Percentiles rank a stretch among this genome's conserved stretches.
These are phyloP conservation scores for Microplitis mediator DNA, from an alignment of 1,140 invertebrate genomes.

Conservation along the genomic window DNA sequence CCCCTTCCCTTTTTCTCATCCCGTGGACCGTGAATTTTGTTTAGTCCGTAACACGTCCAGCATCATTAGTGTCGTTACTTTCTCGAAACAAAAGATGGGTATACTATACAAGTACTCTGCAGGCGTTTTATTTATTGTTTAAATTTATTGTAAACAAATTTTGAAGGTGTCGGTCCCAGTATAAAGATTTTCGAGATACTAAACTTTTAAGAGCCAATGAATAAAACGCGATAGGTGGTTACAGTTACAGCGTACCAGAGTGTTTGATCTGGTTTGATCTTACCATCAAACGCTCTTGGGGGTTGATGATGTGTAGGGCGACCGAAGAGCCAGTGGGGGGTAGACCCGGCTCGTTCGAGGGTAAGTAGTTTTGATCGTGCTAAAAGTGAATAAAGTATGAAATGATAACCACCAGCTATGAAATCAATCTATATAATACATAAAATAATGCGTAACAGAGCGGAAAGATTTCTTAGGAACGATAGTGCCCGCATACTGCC, in stretches of 20 bases:
- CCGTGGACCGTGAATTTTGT: not conserved
- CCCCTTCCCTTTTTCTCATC: not conserved
- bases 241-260: not conserved
- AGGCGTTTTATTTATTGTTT: too few species aligned
- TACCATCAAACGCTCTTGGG: not conserved
- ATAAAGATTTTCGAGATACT: too few species aligned
- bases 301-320: not conserved
- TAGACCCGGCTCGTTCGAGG: not conserved
- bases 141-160: too few species aligned
- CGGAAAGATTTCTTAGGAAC: conserved; percentile 33
- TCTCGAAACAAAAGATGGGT: too few species aligned
- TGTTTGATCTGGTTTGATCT: conserved; percentile 6
- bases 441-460: conserved; percentile 33
- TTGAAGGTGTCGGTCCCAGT: too few species aligned
- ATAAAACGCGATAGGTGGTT: too few species aligned
- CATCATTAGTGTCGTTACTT: too few species aligned
- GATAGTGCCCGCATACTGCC: conserved; percentile 43
- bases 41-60: too few species aligned
- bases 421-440: conserved; percentile 23
- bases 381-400: not conserved
- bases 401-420: conserved; percentile 25
- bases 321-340: not conserved
- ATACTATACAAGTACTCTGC: too few species aligned
- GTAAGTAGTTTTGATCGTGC: not conserved
- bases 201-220: too few species aligned